Evolutionary conservation across 2,113 vertebrate genomes (phyloP).

Genomic region (Machaerirhynchus nigripectus): DNA sequence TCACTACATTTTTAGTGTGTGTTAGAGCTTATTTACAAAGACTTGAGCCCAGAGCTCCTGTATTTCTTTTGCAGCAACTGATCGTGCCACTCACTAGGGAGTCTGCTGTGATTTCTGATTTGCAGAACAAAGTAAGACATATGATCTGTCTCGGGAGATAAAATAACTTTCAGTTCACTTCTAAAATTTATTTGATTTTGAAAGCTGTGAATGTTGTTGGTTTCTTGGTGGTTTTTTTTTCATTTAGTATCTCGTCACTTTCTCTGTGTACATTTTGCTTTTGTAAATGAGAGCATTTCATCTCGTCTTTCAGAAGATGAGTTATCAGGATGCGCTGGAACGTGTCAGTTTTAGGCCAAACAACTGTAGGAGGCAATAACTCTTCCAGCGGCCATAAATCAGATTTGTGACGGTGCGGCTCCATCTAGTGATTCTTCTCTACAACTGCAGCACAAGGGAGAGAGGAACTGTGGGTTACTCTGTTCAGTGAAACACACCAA

Average conservation of each 20-base stretch:
- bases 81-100: neutral
- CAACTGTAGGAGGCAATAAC: neutral
- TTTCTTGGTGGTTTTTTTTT: neutral
- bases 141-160: neutral
- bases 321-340: neutral
- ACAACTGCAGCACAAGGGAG: neutral
- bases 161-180: neutral
- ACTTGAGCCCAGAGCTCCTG: neutral
- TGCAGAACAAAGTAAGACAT: neutral
- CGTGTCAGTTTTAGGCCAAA: neutral
- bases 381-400: constrained; percentile 13
- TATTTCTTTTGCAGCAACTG: neutral
- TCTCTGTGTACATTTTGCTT: neutral
- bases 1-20: neutral
- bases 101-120: neutral
- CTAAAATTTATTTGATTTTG: neutral
- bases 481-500: rapidly evolving
- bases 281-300: neutral
- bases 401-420: constrained; percentile 45
- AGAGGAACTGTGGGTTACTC: rapidly evolving
- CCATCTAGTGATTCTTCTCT: constrained; percentile 46
- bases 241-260: neutral
- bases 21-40: neutral
- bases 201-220: neutral
- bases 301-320: neutral